Evolutionary conservation across 2,888 invertebrate species (phyloP), one percentile per base, ranked within the genome.

Genomic region (Euphydryas editha): DNA sequence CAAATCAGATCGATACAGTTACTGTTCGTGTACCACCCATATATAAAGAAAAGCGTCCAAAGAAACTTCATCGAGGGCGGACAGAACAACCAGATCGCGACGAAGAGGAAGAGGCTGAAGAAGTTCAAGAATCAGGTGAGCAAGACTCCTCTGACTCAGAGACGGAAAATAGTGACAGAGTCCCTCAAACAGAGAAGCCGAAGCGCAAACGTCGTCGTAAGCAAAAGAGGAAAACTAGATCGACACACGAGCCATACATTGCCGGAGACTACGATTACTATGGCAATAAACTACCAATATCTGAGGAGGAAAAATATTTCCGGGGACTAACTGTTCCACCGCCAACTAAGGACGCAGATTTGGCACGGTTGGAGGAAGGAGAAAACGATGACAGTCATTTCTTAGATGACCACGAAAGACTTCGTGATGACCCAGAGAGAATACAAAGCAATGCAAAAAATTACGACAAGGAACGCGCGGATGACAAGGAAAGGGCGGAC

Each of bases 21-120:
- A 92, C 93, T 0, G 93, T 93, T 18, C 82, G 92, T 49, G 92
- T 93, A 55, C 93, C 93, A 1, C 93, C 93, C 0, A 93, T 93
- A 62, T 91, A 92, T 74, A 84, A 79, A 67, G 92, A 88, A 68
- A 90, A 88, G 68, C 85, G 84, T 6, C 93, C 93, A 13, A 88
- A 84, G 58, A 92, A 93, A 72, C 77, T 90, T 15, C 87, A 93
- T 66, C 86, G 92, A 1, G 85, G 79, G 17, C 76, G 76, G 20
- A 84, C 80, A 1, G 78, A 81, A 49, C 69, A 68, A 20, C 73
- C 84, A 1, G 84, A 86, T 47, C 75, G 82, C 1, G 74, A 78
- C 20, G 85, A 75, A 8, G 74, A 85, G 58, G 82, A 80, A n/a
- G 77, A 79, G 55, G 82, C 79, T 11, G 77, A 79, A 8, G 73